Conservation (phyloP, 23 tunicate genomes). For the Pegea sp. region DNA sequence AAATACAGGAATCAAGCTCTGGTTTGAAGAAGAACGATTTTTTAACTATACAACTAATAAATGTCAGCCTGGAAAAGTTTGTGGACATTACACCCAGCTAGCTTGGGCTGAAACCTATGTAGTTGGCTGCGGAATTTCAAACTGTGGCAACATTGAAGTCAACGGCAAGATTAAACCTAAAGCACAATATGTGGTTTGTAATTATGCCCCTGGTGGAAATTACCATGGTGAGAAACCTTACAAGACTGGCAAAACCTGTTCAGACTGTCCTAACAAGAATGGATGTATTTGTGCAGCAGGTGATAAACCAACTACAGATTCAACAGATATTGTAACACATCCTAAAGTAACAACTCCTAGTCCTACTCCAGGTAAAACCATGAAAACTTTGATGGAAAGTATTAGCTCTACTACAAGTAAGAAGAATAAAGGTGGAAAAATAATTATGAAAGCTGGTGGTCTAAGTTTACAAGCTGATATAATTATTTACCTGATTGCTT, state of each 20-base stretch:
- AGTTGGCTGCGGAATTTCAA: constrained; percentile 23
- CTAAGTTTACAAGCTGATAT: no score
- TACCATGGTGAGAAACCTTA: constrained; percentile 12
- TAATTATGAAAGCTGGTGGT: no score
- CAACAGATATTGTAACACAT: no score
- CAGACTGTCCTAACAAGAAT: constrained; percentile 37
- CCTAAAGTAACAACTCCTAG: no score
- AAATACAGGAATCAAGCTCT: constrained; percentile 5
- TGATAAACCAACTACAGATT: no score
- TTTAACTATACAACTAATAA: constrained; percentile 10
- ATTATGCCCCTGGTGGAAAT: constrained; percentile 38
- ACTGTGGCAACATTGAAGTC: constrained; percentile 7
- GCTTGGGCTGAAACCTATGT: constrained; percentile 31
- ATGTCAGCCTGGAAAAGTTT: constrained; percentile 5
- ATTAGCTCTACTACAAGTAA: no score
- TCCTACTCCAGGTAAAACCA: no score
- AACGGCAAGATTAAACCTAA: constrained; percentile 3
- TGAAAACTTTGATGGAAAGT: no score
- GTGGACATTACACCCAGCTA: constrained; percentile 24
- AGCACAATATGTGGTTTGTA: constrained; percentile 26
- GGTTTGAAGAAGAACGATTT: constrained; percentile 19
- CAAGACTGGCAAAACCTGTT: constrained; percentile 15
- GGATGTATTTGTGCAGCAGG: no score
- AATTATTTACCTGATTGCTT: no score
- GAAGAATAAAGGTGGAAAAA: no score